phyloP scores from a whole-genome alignment of 2,888 invertebrate species.

The Diaphora mendica region DNA sequence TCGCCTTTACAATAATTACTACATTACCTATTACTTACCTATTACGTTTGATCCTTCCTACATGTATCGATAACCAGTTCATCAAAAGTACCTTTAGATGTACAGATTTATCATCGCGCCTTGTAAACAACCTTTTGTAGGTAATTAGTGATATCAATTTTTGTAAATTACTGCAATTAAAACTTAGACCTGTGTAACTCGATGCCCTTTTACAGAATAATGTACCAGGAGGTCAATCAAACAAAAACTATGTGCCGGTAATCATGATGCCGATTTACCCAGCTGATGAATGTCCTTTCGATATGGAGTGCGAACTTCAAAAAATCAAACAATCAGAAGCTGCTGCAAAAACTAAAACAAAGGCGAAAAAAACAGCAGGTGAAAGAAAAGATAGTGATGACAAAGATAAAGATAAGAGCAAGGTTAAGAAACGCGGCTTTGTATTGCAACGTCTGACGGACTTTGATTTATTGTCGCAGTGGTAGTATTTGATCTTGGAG shows the following conservation, averaged over 20 bases:
- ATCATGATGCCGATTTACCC: constrained; percentile 80
- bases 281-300: constrained; percentile 76
- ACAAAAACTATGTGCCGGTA: constrained; percentile 68
- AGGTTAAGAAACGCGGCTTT: constrained; percentile 70
- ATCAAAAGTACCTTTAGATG: no score
- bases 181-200: no score
- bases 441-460: constrained; percentile 74
- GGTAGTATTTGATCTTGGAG: constrained; percentile 52
- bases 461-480: constrained; percentile 78
- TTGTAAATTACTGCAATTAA: no score
- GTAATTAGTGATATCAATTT: no score
- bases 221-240: constrained; percentile 54
- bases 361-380: constrained; percentile 49
- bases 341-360: constrained; percentile 46
- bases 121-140: no score
- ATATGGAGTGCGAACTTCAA: constrained; percentile 72
- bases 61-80: no score
- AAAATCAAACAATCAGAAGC: constrained; percentile 63
- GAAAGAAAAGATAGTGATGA: constrained; percentile 53
- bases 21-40: no score
- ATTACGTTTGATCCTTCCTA: no score
- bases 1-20: no score
- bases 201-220: constrained; percentile 47
- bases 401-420: constrained; percentile 63
- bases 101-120: no score